Percentiles rank a stretch among this genome's conserved stretches.
phyloP scores from a whole-genome alignment of 2,113 vertebrate genomes.

The Odocoileus virginianus region DNA sequence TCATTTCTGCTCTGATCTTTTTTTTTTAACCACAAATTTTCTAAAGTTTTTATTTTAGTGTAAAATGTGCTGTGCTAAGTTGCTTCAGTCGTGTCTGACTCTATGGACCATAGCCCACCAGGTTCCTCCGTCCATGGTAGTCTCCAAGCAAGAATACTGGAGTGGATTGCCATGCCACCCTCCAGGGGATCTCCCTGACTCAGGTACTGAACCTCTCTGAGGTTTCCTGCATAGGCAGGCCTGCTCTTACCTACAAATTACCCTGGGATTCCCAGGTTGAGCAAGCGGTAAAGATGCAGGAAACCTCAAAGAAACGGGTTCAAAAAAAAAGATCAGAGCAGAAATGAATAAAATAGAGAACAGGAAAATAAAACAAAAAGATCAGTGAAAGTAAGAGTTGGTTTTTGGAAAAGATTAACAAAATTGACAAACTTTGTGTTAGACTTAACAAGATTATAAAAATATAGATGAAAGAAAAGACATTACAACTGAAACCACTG shows the following conservation, averaged over 20 bases:
- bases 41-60: neutral
- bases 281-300: neutral
- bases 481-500: neutral
- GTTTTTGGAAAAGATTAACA: neutral
- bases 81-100: neutral
- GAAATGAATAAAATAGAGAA: neutral
- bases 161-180: neutral
- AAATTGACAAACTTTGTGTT: neutral
- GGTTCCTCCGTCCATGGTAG: neutral
- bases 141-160: neutral
- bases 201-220: neutral
- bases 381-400: neutral
- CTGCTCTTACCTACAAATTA: neutral
- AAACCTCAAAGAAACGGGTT: neutral
- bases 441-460: neutral
- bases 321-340: neutral
- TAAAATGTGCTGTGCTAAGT: neutral
- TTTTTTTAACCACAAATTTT: neutral
- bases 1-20: neutral
- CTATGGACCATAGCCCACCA: neutral
- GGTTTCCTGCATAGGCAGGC: neutral
- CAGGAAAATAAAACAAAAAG: neutral
- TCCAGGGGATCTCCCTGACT: neutral
- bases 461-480: neutral
- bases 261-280: neutral